Conservation (phyloP, 2,797 vertebrate genomes). For the Morus bassanus region DNA sequence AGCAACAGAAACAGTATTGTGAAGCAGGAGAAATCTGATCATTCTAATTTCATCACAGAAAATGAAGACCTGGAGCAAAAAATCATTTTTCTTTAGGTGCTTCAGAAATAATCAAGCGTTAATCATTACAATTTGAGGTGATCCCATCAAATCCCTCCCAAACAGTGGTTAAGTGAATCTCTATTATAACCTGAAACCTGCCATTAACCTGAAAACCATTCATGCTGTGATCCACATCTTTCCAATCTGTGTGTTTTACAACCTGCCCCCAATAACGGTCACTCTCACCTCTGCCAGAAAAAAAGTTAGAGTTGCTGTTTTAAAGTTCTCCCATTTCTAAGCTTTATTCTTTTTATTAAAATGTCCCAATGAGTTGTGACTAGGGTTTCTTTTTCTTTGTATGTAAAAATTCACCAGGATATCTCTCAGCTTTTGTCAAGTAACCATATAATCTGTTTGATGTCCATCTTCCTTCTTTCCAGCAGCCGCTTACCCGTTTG, state of each 20-base stretch:
- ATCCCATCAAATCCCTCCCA: neutral
- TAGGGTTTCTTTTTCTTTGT: neutral
- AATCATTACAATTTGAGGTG: neutral
- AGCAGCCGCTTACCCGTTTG: neutral
- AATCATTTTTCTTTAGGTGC: neutral
- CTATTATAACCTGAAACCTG: neutral
- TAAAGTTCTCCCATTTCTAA: neutral
- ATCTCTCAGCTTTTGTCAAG: neutral
- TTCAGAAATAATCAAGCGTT: neutral
- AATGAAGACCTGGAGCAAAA: neutral
- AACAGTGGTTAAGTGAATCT: neutral
- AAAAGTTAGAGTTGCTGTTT: neutral
- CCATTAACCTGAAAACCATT: neutral
- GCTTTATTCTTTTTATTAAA: neutral
- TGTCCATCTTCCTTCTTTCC: slow-evolving; percentile 4
- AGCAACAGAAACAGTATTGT: neutral
- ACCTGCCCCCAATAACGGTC: neutral
- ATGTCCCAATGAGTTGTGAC: neutral
- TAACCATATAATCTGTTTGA: neutral
- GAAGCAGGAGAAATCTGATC: neutral
- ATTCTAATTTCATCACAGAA: neutral
- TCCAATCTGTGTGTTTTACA: neutral
- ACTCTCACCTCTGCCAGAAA: neutral
- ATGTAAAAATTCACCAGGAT: neutral
- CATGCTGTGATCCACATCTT: neutral